Base-by-base conservation (phyloP, 2,113 vertebrate species). In the Brachyhypopomus occidentalis region DNA sequence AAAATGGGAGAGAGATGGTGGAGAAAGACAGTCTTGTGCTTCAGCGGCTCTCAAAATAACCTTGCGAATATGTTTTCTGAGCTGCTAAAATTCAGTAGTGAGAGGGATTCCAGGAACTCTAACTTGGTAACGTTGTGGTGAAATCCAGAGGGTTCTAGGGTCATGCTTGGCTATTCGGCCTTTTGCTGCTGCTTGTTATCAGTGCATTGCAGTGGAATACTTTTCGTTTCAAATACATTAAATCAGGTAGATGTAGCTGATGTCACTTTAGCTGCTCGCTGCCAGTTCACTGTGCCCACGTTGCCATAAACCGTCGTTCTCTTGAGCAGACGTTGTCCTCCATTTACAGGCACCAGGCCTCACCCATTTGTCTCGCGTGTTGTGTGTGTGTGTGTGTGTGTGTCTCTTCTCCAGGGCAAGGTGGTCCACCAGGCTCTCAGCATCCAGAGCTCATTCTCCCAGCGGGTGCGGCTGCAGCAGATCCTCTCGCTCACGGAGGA, bases 401-500 rank as follows among this genome's bases (percentile, higher is more conserved):
- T 30, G 30, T 30, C 5, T 30, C 2, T 52, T 11, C 45, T 90
- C 64, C 75, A 99, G 98, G 97, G 98, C 4, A 99, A 98, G 88
- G 86, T 96, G 45, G 96, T 98, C 87, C 98, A 99, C 91, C 98
- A 99, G 72, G 95, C 95, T 88, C 94, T 98, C 88, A 97, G 94
- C 89, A 89, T 99, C 72, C 95, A 96, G 92, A 99, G 96, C 92
- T 97, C 96, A 79, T 99, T 98, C 88, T 96, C 97, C 84, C 98
- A 98, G 92, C 98, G 95, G 89, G 96, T 98, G 81, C 95, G 95
- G 86, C 94, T 99, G 83, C 96, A 97, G 64, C 96, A 98, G 86
- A 95, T 99, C 88, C 94, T 93, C 72, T 96, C 97, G 38, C 93
- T 98, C 62, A 95, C 97, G 0, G 96, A 97, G 91, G 98, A 99